Conservation (phyloP, 1,140 invertebrate genomes). For the Cydia splendana region DNA sequence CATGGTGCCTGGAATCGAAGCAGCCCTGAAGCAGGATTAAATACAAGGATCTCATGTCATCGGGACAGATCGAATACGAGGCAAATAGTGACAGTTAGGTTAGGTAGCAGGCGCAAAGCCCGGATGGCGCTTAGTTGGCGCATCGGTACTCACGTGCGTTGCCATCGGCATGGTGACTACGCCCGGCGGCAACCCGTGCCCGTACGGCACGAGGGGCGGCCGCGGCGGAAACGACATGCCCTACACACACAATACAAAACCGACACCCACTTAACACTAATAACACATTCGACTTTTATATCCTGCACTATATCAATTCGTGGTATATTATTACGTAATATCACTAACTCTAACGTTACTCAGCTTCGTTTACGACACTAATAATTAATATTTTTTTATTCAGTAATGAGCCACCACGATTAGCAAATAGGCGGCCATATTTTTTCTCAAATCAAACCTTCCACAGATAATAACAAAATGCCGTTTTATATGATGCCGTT, state of each 20-base stretch:
- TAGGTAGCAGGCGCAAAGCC: not conserved
- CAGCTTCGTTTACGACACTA: not conserved
- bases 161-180: constrained; percentile 72
- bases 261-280: constrained; percentile 33
- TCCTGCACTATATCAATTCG: not conserved
- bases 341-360: not conserved
- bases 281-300: constrained; percentile 14
- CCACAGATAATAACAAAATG: constrained; percentile 22
- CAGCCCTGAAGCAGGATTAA: not conserved
- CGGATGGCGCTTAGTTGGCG: not conserved
- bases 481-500: not conserved
- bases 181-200: constrained; percentile 60
- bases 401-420: constrained; percentile 22
- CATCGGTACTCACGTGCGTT: constrained; percentile 65
- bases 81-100: constrained; percentile 9
- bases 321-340: not conserved
- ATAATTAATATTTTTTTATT: constrained; percentile 3
- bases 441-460: constrained; percentile 22
- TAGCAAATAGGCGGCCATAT: constrained; percentile 26
- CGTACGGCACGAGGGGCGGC: constrained; percentile 70
- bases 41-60: constrained; percentile 7
- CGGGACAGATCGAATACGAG: not conserved
- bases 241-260: constrained; percentile 36
- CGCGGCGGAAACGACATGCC: constrained; percentile 73
- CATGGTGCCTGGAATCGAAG: not conserved